phyloP scores from a whole-genome alignment of 2,797 vertebrate genomes.

The Luscinia luscinia region DNA sequence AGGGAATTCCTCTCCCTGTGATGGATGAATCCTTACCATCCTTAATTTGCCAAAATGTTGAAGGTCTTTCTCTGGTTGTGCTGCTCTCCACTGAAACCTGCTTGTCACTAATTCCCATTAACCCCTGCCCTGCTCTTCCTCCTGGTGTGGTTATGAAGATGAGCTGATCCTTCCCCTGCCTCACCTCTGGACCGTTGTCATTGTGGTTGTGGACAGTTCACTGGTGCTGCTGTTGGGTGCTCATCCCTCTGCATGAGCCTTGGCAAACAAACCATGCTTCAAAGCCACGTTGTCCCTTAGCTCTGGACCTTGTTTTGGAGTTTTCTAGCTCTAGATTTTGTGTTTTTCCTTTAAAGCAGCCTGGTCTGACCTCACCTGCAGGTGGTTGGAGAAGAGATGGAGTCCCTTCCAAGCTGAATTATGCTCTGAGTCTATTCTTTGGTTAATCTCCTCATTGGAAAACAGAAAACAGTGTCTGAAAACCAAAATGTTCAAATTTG shows the following conservation, averaged over 20 bases:
- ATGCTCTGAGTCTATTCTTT: not conserved
- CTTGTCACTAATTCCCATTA: not conserved
- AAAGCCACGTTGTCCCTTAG: not conserved
- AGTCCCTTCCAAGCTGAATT: not conserved
- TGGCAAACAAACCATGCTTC: not conserved
- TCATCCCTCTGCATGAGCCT: not conserved
- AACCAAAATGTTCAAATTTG: not conserved
- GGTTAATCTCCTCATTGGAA: not conserved
- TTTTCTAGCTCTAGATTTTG: not conserved
- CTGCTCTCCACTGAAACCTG: not conserved
- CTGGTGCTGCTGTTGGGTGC: fast-evolving
- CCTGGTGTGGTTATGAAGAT: not conserved
- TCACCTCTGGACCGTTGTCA: not conserved
- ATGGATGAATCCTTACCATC: not conserved
- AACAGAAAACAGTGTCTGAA: not conserved
- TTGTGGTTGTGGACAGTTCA: not conserved
- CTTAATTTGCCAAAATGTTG: not conserved
- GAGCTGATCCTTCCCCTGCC: not conserved
- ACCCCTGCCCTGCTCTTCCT: not conserved
- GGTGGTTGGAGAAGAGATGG: not conserved
- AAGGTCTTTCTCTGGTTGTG: not conserved
- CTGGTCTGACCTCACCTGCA: not conserved
- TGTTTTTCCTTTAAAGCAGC: not conserved
- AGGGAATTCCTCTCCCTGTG: not conserved
- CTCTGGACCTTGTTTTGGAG: not conserved